These are phyloP conservation scores for Resseliella maxima DNA, from an alignment of 2,888 invertebrate genomes.

Conservation along the genomic window DNA sequence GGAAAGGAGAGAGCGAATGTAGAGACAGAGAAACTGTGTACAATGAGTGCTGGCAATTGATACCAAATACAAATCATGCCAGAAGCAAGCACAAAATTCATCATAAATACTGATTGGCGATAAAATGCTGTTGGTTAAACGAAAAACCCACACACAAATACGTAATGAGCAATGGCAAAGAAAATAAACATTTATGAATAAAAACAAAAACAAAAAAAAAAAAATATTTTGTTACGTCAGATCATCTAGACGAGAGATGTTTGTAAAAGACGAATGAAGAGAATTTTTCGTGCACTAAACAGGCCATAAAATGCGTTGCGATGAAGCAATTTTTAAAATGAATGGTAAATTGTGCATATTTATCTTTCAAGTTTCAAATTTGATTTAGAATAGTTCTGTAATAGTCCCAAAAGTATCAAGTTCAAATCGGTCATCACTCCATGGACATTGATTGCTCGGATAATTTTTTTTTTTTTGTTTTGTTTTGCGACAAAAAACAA, in stretches of 20 bases:
- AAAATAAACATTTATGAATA: conserved; percentile 29
- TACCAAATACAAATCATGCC: background rate
- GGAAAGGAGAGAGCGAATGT: too few relatives aligned
- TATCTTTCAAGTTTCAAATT: too few relatives aligned
- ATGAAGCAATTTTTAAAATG: background rate
- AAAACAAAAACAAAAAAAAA: background rate
- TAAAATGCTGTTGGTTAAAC: conserved; percentile 29
- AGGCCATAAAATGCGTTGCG: too few relatives aligned
- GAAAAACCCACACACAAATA: conserved; percentile 20
- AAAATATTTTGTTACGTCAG: background rate
- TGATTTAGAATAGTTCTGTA: background rate
- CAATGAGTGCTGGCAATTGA: too few relatives aligned
- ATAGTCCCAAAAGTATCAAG: background rate
- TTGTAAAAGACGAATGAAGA: background rate
- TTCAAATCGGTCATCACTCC: background rate
- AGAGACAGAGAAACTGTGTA: too few relatives aligned
- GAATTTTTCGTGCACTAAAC: background rate
- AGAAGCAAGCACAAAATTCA: background rate
- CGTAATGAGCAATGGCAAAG: conserved; percentile 18
- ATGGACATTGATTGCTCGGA: background rate
- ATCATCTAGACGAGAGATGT: background rate
- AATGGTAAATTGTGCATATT: too few relatives aligned
- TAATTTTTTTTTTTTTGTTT: too few relatives aligned
- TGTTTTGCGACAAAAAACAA: too few relatives aligned
- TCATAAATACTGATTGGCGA: background rate